Evolutionary conservation across 1,140 invertebrate species (phyloP).

Genomic region (Steinernema feltiae): DNA sequence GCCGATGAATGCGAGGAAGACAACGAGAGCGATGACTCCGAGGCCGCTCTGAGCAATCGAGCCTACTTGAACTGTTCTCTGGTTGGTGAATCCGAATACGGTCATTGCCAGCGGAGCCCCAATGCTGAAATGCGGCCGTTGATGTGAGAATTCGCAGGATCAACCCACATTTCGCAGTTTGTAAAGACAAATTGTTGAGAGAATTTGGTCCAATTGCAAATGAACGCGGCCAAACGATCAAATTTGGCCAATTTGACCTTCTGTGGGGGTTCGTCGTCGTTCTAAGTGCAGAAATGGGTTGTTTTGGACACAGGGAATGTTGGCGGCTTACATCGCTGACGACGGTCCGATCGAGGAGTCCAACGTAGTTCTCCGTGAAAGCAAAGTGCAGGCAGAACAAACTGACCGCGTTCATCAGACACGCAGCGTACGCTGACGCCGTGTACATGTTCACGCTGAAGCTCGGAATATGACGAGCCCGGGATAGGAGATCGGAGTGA

Average conservation of each 20-base stretch:
- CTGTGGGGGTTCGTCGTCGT: not conserved
- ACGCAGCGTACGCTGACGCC: constrained; percentile 52
- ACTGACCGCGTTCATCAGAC: constrained; percentile 46
- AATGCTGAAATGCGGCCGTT: not conserved
- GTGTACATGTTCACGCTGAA: constrained; percentile 61
- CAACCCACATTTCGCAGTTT: constrained; percentile 20
- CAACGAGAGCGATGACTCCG: constrained; percentile 9
- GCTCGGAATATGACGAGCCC: constrained; percentile 36
- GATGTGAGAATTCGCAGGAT: not conserved
- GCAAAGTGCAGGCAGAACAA: constrained; percentile 26
- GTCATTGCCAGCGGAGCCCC: not conserved
- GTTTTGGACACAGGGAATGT: not conserved
- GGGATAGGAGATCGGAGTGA: not conserved
- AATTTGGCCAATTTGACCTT: not conserved
- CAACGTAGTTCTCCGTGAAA: constrained; percentile 42
- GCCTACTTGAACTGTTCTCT: not conserved
- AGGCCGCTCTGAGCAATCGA: not conserved
- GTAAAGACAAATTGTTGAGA: constrained; percentile 39
- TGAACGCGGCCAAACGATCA: constrained; percentile 22
- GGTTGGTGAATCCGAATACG: constrained; percentile 13
- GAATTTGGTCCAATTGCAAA: constrained; percentile 43
- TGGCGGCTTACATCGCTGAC: no score
- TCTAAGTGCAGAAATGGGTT: not conserved
- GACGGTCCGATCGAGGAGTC: not conserved
- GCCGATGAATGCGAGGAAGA: constrained; percentile 7